Percentiles rank a stretch among this genome's conserved stretches.
phyloP scores from a whole-genome alignment of 2,888 invertebrate genomes.

The Leptura quadrifasciata region DNA sequence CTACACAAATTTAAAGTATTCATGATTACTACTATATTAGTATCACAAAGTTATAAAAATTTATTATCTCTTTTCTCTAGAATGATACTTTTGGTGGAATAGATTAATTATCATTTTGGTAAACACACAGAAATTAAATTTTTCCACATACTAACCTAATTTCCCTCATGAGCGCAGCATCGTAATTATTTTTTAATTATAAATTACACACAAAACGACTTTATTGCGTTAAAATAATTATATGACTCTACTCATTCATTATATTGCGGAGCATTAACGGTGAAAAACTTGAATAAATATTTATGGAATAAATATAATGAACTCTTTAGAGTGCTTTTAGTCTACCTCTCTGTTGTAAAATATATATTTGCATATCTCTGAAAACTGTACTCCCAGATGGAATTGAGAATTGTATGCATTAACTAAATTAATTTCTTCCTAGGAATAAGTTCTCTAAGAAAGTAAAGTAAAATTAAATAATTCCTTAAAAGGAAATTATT shows the following conservation, averaged over 20 bases:
- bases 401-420: neutral
- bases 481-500: neutral
- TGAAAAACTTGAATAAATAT: slow-evolving; percentile 14
- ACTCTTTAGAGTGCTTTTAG: neutral
- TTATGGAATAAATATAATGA: slow-evolving; percentile 28
- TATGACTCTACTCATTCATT: neutral
- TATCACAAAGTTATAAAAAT: too few relatives aligned
- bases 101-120: neutral
- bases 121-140: neutral
- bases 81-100: neutral
- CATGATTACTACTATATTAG: too few relatives aligned
- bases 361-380: neutral
- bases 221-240: slow-evolving; percentile 16
- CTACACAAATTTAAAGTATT: too few relatives aligned
- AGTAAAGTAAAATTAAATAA: neutral
- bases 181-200: slow-evolving; percentile 26
- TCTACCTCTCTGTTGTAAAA: neutral
- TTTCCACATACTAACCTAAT: neutral
- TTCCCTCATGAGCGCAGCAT: neutral
- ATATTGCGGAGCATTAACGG: neutral
- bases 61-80: neutral
- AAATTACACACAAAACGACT: neutral
- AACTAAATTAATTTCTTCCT: neutral
- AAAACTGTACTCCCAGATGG: neutral
- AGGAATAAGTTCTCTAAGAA: neutral